Base-by-base conservation (phyloP, 2,888 invertebrate species). In the Drosophila mayaguana region DNA sequence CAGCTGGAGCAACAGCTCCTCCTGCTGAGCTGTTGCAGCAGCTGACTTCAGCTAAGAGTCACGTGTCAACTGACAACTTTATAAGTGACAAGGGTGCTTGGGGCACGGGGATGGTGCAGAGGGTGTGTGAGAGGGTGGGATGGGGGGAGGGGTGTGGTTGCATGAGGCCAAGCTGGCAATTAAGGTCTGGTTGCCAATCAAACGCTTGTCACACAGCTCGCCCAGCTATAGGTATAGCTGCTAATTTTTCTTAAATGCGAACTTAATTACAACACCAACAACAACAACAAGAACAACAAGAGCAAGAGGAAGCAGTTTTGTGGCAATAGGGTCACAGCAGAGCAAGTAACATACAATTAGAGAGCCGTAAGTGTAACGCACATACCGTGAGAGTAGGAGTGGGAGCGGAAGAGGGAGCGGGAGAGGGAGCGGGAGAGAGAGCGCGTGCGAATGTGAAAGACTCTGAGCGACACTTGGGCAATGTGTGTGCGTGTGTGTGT, bases 161-260 rank as follows among this genome's bases (percentile, higher is more conserved):
- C n/a, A n/a, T n/a, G n/a, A 34, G 36, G 62, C 45, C 43, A 56
- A 46, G 56, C 45, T 42, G 62, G 61, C 72, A 72, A 64, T 71
- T 54, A 34, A 51, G 55, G 60, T 60, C 73, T 54, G 60, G 62
- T 45, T 72, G 72, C 71, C 77, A 80, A 80, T 77, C 67, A 80
- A 77, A 62, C 63, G 64, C 38, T 50, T 78, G 71, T 67, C 69
- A 59, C 56, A 25, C 36, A 28, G 45, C 45, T 46, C 12, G 48
- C 3, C 59, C 38, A 9, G 38, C 48, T 48, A 69, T 78, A 64
- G 38, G 28, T 22, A 46, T 32, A 48, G 73, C 79, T 70, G 74
- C 62, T 85, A 84, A 89, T 86, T 83, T 83, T 64, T 83, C 78
- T 83, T 78, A 83, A 89, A 84, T 84, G 89, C 74, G 71, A 83